These are phyloP conservation scores for Platygyra sinensis DNA, from an alignment of 64 coral and sea anemone species.

Conservation along the genomic window DNA sequence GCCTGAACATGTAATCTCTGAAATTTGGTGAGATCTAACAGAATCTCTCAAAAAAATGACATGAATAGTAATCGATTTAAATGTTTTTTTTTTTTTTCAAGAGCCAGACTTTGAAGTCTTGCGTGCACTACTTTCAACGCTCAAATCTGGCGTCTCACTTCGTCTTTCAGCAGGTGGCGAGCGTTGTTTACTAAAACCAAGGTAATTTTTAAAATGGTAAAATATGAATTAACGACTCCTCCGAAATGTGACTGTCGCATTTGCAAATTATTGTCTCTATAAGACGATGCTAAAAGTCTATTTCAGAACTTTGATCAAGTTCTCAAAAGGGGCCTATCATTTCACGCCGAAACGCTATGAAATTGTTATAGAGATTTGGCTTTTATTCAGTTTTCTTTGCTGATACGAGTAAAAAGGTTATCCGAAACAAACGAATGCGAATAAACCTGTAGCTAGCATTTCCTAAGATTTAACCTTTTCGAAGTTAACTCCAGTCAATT, in stretches of 20 bases:
- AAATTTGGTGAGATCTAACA: neutral
- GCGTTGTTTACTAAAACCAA: slow-evolving; percentile 26
- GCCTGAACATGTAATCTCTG: neutral
- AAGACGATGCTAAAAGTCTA: too few species aligned
- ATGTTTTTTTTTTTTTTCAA: neutral
- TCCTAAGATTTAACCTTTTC: neutral
- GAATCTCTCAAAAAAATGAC: neutral
- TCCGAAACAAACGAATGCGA: too few species aligned
- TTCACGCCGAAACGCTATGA: too few species aligned
- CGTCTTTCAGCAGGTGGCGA: neutral
- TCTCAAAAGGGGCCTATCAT: too few species aligned
- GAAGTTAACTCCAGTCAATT: neutral
- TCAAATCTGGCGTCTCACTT: neutral
- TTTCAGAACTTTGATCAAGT: too few species aligned
- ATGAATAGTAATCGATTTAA: neutral
- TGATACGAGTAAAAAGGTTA: too few species aligned
- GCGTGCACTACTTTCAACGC: neutral
- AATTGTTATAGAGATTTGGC: too few species aligned
- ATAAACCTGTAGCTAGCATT: too few species aligned
- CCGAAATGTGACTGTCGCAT: neutral
- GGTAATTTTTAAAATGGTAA: slow-evolving; percentile 40
- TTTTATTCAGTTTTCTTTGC: too few species aligned
- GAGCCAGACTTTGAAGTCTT: neutral
- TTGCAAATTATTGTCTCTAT: neutral
- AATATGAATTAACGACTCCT: neutral